Evolutionary conservation across 2,888 invertebrate genomes (phyloP).

Genomic region (Microdon myrmicae): DNA sequence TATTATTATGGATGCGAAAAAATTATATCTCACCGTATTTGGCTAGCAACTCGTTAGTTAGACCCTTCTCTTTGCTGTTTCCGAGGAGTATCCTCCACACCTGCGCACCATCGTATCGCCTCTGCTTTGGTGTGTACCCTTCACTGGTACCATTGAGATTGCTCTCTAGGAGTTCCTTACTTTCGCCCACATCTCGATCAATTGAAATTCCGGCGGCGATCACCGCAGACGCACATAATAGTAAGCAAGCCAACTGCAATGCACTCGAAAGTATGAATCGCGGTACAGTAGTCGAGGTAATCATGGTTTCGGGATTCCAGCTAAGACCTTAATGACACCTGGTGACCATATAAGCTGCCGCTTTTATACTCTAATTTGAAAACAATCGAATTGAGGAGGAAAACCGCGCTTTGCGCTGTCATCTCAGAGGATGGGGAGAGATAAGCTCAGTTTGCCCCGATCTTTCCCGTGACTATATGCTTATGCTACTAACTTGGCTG

Average conservation of each 20-base stretch:
- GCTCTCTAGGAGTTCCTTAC: conserved; percentile 53
- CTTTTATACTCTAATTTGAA: conserved; percentile 61
- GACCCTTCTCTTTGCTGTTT: conserved; percentile 69
- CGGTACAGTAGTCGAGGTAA: conserved; percentile 49
- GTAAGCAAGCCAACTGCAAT: conserved; percentile 7
- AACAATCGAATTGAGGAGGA: conserved; percentile 36
- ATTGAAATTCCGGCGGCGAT: conserved; percentile 48
- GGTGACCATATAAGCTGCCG: conserved; percentile 63
- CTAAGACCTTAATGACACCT: conserved; percentile 66
- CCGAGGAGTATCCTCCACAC: conserved; percentile 76
- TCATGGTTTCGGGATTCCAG: conserved; percentile 67
- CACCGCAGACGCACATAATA: conserved; percentile 28
- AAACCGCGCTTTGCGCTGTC: conserved; percentile 16
- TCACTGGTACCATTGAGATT: conserved; percentile 56
- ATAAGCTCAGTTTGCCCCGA: conserved; percentile 13
- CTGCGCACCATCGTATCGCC: conserved; percentile 81
- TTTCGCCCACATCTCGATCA: conserved; percentile 41
- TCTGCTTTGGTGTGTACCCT: conserved; percentile 59
- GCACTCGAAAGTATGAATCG: conserved; percentile 19
- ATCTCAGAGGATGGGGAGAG: conserved; percentile 36
- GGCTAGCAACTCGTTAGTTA: conserved; percentile 69
- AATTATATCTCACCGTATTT: conserved; percentile 69
- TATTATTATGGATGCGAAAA: conserved; percentile 19
- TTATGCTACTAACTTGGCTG: too few relatives aligned
- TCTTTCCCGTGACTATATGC: conserved; percentile 17